A percentile compares a stretch with the other conserved stretches of the same genome.
phyloP scores from a whole-genome alignment of 1,140 invertebrate genomes.

The Danaus melanippus region DNA sequence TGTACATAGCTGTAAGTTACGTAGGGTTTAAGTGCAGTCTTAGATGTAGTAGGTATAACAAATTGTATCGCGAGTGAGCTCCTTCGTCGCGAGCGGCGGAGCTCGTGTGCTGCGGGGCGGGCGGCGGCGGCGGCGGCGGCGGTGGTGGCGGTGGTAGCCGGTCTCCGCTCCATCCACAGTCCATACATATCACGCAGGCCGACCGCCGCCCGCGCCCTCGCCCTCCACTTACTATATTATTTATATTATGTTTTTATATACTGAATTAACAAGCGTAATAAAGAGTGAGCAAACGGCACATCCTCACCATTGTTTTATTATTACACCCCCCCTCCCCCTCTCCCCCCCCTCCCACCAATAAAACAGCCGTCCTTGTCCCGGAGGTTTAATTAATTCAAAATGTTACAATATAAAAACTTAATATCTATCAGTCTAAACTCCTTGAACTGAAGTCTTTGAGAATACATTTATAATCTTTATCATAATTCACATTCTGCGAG shows the following conservation, averaged over 20 bases:
- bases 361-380: too few relatives aligned
- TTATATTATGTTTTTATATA: slow-evolving; percentile 71
- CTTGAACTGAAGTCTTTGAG: too few relatives aligned
- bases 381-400: too few relatives aligned
- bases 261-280: slow-evolving; percentile 70
- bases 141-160: background rate
- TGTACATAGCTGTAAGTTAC: slow-evolving; percentile 68
- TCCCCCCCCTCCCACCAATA: too few relatives aligned
- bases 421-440: too few relatives aligned
- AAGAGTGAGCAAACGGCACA: slow-evolving; percentile 70
- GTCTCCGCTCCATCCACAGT: too few relatives aligned
- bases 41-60: slow-evolving; percentile 71
- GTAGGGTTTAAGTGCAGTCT: slow-evolving; percentile 57
- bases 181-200: background rate
- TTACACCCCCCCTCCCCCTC: background rate
- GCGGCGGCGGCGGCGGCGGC: background rate
- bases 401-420: too few relatives aligned
- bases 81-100: background rate
- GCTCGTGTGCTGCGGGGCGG: slow-evolving; percentile 11
- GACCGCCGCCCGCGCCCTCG: slow-evolving; percentile 1
- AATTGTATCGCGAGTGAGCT: slow-evolving; percentile 54
- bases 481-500: too few relatives aligned
- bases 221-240: slow-evolving; percentile 57
- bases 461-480: too few relatives aligned
- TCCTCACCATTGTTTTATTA: slow-evolving; percentile 62